These are phyloP conservation scores for Sebastes schlegelii DNA, from an alignment of 2,113 vertebrate genomes.

Conservation along the genomic window DNA sequence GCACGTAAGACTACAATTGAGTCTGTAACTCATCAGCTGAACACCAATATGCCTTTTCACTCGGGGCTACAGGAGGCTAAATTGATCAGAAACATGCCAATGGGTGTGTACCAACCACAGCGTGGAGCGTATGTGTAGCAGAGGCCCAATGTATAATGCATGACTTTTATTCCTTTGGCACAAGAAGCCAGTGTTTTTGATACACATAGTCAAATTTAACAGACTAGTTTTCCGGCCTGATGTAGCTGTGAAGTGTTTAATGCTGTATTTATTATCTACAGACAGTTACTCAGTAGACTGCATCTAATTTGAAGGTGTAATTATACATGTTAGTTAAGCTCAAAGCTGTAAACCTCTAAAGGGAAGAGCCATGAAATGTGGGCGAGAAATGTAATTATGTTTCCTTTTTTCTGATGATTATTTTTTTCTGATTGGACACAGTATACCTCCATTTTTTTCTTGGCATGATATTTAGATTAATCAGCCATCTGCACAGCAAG, in stretches of 20 bases:
- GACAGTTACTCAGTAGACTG: constrained; percentile 46
- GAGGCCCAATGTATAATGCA: constrained; percentile 70
- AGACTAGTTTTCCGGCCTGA: constrained; percentile 23
- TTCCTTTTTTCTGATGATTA: neutral
- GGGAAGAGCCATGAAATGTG: constrained; percentile 30
- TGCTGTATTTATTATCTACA: constrained; percentile 58
- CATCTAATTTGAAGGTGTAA: constrained; percentile 66
- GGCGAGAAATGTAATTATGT: constrained; percentile 45
- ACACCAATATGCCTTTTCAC: constrained; percentile 10
- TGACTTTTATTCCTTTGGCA: constrained; percentile 66
- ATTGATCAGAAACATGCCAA: constrained; percentile 57
- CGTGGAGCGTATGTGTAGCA: constrained; percentile 48
- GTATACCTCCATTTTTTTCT: constrained; percentile 26
- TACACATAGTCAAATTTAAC: constrained; percentile 34
- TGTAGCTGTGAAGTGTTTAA: constrained; percentile 48
- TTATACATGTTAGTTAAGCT: constrained; percentile 64
- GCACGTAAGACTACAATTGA: constrained; percentile 1
- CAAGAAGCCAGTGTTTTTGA: constrained; percentile 56
- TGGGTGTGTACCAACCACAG: constrained; percentile 56
- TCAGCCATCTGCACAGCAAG: constrained; percentile 53
- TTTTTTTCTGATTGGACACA: constrained; percentile 26
- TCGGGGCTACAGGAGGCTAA: constrained; percentile 21
- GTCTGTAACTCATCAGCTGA: constrained; percentile 27
- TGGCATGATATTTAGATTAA: constrained; percentile 49
- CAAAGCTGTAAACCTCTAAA: constrained; percentile 27